A percentile compares a stretch with the other conserved stretches of the same genome.
Conservation (phyloP, 2,113 vertebrate genomes). For the Salminus brasiliensis region DNA sequence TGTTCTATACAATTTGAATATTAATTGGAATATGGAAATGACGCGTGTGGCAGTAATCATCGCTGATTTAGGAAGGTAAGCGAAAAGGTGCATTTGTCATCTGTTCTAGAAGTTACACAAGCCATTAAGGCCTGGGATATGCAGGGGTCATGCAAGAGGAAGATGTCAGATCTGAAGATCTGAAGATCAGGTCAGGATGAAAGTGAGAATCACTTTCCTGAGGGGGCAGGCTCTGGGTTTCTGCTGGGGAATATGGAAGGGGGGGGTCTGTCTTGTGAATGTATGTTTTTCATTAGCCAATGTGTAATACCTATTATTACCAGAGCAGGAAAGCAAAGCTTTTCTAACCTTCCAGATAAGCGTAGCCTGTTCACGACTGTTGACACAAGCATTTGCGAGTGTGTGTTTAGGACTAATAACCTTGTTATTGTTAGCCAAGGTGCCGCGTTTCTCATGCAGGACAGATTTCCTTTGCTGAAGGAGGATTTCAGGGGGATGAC, state of each 20-base stretch:
- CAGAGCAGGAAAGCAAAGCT: neutral
- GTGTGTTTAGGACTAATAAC: constrained; percentile 6
- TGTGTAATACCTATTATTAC: neutral
- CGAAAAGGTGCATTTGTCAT: constrained; percentile 55
- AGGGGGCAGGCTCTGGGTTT: no score
- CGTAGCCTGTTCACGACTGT: neutral
- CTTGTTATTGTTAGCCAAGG: neutral
- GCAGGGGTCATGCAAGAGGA: no score
- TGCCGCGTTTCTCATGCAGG: neutral
- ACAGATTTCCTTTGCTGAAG: neutral
- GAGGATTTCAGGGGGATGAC: neutral
- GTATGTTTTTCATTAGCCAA: constrained; percentile 22
- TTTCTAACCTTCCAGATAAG: constrained; percentile 11
- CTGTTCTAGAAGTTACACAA: neutral
- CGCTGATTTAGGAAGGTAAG: constrained; percentile 76
- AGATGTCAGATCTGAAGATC: no score
- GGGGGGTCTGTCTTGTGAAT: neutral
- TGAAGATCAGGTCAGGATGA: constrained; percentile 10
- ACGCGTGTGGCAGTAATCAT: constrained; percentile 75
- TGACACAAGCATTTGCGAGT: constrained; percentile 9
- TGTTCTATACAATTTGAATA: constrained; percentile 76
- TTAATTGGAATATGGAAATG: constrained; percentile 80
- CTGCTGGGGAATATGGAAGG: no score
- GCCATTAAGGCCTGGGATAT: constrained; percentile 10
- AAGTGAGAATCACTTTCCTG: no score